A percentile compares a stretch with the other conserved stretches of the same genome.
phyloP scores from a whole-genome alignment of 2,888 invertebrate genomes.

The Macrophya alboannulata region DNA sequence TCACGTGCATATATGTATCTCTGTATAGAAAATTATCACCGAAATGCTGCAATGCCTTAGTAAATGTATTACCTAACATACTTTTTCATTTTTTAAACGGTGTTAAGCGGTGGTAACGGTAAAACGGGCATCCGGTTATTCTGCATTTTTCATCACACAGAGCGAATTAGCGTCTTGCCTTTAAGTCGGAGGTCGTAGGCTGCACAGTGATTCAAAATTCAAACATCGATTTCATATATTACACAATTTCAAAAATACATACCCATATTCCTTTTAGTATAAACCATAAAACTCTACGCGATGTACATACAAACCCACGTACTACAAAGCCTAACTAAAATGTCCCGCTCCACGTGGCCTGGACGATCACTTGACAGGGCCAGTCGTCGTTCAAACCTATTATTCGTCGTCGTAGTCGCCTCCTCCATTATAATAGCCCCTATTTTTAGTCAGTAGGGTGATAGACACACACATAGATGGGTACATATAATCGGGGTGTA shows the following conservation, averaged over 20 bases:
- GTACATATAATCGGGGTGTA: constrained; percentile 2
- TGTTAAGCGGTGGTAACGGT: constrained; percentile 23
- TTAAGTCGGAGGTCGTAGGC: neutral
- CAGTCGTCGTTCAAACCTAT: constrained; percentile 32
- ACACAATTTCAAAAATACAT: neutral
- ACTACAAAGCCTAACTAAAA: neutral
- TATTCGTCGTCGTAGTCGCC: constrained; percentile 49
- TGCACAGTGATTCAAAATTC: neutral
- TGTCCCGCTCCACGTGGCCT: constrained; percentile 48
- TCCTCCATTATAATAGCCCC: constrained; percentile 55
- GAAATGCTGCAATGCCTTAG: neutral
- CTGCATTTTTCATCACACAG: constrained; percentile 20
- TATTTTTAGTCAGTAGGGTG: constrained; percentile 54
- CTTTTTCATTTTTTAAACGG: neutral
- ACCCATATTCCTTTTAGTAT: neutral
- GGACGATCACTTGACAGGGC: constrained; percentile 38
- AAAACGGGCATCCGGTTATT: constrained; percentile 45
- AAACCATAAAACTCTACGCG: neutral
- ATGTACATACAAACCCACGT: neutral
- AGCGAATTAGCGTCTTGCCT: neutral
- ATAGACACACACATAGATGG: neutral
- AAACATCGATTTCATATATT: neutral
- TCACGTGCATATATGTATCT: neutral
- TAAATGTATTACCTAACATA: constrained; percentile 22
- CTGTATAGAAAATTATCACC: neutral